Base-by-base conservation (phyloP, 1,140 invertebrate genomes). In the Thalassaphorura encarpata region DNA sequence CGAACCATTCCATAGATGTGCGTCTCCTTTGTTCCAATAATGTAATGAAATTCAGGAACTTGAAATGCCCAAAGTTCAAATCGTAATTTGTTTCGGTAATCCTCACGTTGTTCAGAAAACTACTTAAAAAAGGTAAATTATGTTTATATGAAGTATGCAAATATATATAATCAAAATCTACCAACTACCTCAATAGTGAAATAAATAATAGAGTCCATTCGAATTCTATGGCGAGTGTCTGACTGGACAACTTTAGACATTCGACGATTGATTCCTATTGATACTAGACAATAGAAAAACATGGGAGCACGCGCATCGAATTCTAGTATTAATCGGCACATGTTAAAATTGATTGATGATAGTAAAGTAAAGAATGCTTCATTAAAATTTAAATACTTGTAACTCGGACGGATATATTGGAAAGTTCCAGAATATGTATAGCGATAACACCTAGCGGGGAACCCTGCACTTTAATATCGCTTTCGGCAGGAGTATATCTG, bases 51-150 rank as follows among this genome's bases (percentile, higher is more conserved):
- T 45, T 57, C 55, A 21, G 60, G 60, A 39, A 54, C 54, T 52
- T 61, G 60, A 47, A 57, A 61, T 49, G 43, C 46, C 60, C 60
- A 61, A 1, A 61, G 5, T 41, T 61, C 60, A 4, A 61, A 16
- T 3, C 36, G 19, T 0, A 61, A 28, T 3, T 19, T 19, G 21
- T 61, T 61, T 13, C 6, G 3, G 4, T 24, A 36, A 43, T 48
- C 41, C 19, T 61, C 52, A 3, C 60, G 31, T 46, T 50, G 57
- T 33, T 58, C 54, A 0, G 54, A 54, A n/a, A 54, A 4, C 51
- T 53, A 23, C 13, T n/a, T n/a, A 49, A 50, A 29, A 23, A 33
- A 46, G 18, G n/a, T 21, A 41, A 18, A 41, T 26, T 13, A 6
- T n/a, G 23, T 6, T 13, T 6, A 5, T 19, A 1, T 23, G 31